Percentiles rank a stretch among this genome's conserved stretches.
These are phyloP conservation scores for Strongylocentrotus purpuratus DNA, from an alignment of 35 echinoderm and acorn worm species.

Conservation along the genomic window DNA sequence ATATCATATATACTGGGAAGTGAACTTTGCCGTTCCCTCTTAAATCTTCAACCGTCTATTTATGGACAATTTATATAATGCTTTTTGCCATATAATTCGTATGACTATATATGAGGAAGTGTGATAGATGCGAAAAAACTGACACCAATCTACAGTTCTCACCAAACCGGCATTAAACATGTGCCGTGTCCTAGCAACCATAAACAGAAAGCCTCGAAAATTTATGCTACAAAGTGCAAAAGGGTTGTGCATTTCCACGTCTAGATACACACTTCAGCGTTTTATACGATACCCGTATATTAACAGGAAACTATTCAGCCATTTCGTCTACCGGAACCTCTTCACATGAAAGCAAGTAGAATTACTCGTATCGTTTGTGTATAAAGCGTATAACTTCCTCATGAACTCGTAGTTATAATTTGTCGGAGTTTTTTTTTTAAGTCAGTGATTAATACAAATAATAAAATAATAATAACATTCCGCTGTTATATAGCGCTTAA, in stretches of 20 bases:
- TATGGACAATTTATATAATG: background rate
- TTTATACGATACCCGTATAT: no score
- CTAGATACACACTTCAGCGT: no score
- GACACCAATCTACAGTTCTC: background rate
- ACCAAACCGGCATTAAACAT: background rate
- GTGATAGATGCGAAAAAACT: background rate
- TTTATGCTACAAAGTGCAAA: background rate
- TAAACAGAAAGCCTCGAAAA: background rate
- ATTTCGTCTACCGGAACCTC: no score
- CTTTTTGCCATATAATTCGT: background rate
- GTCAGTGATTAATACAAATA: no score
- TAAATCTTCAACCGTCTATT: background rate
- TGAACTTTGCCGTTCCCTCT: background rate
- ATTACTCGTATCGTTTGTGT: no score
- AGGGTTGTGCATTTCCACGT: background rate
- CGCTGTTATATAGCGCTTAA: no score
- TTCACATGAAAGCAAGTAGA: no score
- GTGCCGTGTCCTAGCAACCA: background rate
- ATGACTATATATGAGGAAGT: background rate
- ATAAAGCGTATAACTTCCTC: no score
- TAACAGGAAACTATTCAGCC: no score
- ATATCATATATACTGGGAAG: background rate
- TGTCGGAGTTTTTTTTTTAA: no score
- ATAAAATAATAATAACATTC: no score
- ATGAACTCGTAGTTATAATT: no score